Conservation (phyloP, 2,888 invertebrate species). For the Troides oblongomaculatus region DNA sequence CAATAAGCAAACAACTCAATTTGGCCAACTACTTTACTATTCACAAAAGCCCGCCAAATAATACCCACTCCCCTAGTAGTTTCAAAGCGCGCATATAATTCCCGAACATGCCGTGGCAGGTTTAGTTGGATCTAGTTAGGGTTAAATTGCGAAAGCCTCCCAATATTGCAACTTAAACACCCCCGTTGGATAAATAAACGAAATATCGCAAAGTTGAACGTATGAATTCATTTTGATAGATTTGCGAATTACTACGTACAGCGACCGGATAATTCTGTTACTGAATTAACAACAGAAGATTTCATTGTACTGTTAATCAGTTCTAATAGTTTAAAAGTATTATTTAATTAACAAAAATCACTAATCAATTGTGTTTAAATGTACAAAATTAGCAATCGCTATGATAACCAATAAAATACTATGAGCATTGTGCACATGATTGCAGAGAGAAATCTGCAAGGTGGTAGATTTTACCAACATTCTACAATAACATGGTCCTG, state of each 20-base stretch:
- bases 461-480: too few relatives aligned
- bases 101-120: conserved; percentile 32
- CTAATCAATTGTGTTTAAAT: too few relatives aligned
- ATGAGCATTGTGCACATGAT: too few relatives aligned
- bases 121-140: conserved; percentile 44
- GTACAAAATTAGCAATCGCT: too few relatives aligned
- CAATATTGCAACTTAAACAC: conserved; percentile 30
- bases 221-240: conserved; percentile 17
- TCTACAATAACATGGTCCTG: too few relatives aligned
- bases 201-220: conserved; percentile 28
- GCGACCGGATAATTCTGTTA: too few relatives aligned
- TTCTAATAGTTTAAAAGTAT: too few relatives aligned
- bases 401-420: too few relatives aligned
- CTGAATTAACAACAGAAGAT: too few relatives aligned
- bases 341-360: too few relatives aligned
- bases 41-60: conserved; percentile 49
- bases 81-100: conserved; percentile 43
- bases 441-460: too few relatives aligned
- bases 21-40: conserved; percentile 43
- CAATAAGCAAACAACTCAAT: conserved; percentile 50
- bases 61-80: conserved; percentile 39
- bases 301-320: too few relatives aligned
- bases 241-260: neutral
- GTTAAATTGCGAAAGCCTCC: conserved; percentile 38
- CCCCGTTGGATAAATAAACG: conserved; percentile 26